Percentiles rank a stretch among this genome's conserved stretches.
Evolutionary conservation across 2,888 invertebrate genomes (phyloP).

Genomic region (Rotaria magnacalcarata): DNA sequence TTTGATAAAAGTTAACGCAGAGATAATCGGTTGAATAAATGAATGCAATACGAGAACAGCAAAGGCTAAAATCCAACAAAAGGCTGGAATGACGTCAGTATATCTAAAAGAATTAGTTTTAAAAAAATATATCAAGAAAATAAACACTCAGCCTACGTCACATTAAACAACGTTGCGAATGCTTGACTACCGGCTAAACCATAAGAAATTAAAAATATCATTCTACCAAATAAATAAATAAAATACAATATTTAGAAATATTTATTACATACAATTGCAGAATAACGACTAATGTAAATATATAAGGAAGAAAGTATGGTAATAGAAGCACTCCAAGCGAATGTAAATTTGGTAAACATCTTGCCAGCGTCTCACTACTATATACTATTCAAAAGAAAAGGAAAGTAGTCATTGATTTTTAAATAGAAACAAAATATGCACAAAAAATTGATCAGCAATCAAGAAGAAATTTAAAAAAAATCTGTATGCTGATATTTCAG

Average conservation of each 20-base stretch:
- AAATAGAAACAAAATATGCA: too few species aligned
- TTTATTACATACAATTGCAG: conserved; percentile 53
- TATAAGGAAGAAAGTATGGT: conserved; percentile 51
- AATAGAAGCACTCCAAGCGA: conserved; percentile 54
- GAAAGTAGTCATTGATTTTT: rapidly evolving
- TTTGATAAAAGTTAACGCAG: conserved; percentile 56
- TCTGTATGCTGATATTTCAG: too few species aligned
- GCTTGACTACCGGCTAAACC: conserved; percentile 57
- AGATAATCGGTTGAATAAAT: conserved; percentile 55
- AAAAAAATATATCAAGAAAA: background rate
- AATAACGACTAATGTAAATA: conserved; percentile 53
- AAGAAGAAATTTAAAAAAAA: too few species aligned
- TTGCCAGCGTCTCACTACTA: background rate
- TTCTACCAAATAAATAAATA: conserved; percentile 48
- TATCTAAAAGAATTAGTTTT: conserved; percentile 49
- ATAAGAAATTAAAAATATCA: conserved; percentile 55
- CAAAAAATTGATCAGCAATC: too few species aligned
- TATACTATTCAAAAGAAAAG: background rate
- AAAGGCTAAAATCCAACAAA: conserved; percentile 54
- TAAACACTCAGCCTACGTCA: conserved; percentile 48
- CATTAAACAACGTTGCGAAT: conserved; percentile 52
- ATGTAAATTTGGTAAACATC: conserved; percentile 53
- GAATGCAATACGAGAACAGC: conserved; percentile 54
- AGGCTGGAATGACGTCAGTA: conserved; percentile 55
- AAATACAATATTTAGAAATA: background rate